These are phyloP conservation scores for Morone saxatilis DNA, from an alignment of 2,113 vertebrate genomes.

Conservation along the genomic window DNA sequence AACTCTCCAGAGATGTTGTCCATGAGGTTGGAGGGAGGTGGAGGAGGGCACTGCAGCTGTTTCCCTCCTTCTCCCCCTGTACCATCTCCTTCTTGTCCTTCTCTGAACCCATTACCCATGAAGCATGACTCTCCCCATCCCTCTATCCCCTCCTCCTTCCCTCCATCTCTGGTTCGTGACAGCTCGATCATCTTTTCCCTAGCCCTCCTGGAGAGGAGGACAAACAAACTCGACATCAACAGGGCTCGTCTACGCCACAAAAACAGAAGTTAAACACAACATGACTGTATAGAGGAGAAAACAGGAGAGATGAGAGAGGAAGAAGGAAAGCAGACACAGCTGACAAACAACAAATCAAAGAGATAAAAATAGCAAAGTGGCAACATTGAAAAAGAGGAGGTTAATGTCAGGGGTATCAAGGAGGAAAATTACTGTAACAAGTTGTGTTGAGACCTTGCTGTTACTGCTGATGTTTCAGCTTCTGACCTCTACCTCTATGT, in stretches of 20 bases:
- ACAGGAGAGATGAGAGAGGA: neutral
- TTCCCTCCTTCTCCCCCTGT: conserved; percentile 54
- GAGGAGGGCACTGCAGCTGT: conserved; percentile 47
- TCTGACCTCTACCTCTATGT: neutral
- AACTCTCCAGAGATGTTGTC: conserved; percentile 93
- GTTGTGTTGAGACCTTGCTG: no score
- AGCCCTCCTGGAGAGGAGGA: conserved; percentile 85
- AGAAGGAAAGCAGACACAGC: conserved; percentile 10
- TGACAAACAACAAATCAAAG: neutral
- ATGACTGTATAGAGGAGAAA: neutral
- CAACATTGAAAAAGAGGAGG: neutral
- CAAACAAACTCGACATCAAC: conserved; percentile 33
- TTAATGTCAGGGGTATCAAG: neutral
- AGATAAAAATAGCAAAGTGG: neutral
- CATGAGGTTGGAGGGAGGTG: conserved; percentile 84
- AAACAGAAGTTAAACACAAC: conserved; percentile 2
- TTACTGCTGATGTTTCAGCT: neutral
- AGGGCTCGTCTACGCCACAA: neutral
- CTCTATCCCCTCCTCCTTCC: conserved; percentile 83
- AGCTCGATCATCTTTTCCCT: conserved; percentile 90
- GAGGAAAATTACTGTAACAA: no score
- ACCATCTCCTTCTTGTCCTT: conserved; percentile 46
- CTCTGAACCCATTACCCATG: conserved; percentile 84
- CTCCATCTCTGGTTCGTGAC: conserved; percentile 67
- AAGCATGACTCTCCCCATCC: conserved; percentile 81